These are phyloP conservation scores for Pantala flavescens DNA, from an alignment of 1,140 invertebrate species.

Conservation along the genomic window DNA sequence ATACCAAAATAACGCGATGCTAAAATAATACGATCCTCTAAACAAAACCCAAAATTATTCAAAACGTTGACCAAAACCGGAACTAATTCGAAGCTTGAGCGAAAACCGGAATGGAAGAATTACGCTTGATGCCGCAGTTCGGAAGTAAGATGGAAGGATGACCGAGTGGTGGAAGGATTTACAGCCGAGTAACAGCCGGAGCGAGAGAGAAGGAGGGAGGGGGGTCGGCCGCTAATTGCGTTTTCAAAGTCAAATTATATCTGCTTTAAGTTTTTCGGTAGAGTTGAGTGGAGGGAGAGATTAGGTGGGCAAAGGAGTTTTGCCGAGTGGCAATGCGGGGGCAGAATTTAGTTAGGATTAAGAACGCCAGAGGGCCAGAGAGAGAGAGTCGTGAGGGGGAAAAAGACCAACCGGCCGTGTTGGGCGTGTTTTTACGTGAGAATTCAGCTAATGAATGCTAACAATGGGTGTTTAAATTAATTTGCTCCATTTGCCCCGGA, in stretches of 20 bases:
- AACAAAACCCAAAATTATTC: too few species aligned
- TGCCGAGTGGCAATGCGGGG: not conserved
- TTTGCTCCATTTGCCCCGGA: not conserved
- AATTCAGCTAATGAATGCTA: not conserved
- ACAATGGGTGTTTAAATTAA: not conserved
- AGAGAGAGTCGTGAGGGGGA: not conserved
- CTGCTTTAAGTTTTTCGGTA: not conserved
- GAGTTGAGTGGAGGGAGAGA: not conserved
- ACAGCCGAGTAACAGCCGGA: too few species aligned
- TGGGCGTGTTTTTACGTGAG: not conserved
- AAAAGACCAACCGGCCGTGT: not conserved
- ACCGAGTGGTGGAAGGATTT: too few species aligned
- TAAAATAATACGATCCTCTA: too few species aligned
- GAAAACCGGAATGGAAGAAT: too few species aligned
- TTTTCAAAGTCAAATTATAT: slow-evolving; percentile 5
- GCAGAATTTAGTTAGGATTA: slow-evolving; percentile 10
- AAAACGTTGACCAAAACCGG: too few species aligned
- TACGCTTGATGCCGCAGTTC: too few species aligned
- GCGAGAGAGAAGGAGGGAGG: not conserved
- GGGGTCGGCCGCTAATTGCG: not conserved
- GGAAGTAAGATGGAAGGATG: too few species aligned
- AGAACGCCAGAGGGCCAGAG: not conserved
- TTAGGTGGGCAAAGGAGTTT: not conserved
- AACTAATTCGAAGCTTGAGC: too few species aligned
- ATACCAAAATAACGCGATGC: too few species aligned